Evolutionary conservation across 2,113 vertebrate species (phyloP).

Genomic region (Phaethon lepturus): DNA sequence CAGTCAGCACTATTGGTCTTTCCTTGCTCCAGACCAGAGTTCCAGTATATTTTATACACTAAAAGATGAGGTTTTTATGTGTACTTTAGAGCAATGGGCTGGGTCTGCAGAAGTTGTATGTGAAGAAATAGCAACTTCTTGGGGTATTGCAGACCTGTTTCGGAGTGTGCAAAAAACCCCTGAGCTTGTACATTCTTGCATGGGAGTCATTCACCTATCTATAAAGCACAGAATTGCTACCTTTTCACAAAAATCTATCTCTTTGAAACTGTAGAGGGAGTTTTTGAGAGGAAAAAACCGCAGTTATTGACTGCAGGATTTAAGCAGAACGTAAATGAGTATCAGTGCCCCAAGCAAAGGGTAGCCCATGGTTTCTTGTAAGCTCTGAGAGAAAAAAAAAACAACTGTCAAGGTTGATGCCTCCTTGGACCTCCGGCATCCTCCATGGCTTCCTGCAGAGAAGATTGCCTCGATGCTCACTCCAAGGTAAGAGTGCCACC

Average conservation of each 20-base stretch:
- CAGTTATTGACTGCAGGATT: not conserved
- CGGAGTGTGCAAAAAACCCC: not conserved
- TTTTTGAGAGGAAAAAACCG: not conserved
- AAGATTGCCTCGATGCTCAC: not conserved
- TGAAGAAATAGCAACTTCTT: not conserved
- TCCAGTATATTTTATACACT: not conserved
- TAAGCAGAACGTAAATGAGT: not conserved
- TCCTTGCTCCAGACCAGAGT: not conserved
- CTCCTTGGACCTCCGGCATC: not conserved
- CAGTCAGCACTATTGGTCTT: not conserved
- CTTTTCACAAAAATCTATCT: not conserved
- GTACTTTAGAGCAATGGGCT: not conserved
- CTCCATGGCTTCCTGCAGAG: not conserved
- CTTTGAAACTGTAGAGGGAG: not conserved
- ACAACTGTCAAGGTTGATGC: not conserved
- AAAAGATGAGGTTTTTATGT: not conserved
- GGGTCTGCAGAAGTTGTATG: not conserved
- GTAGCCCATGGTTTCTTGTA: not conserved
- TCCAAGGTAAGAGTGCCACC: constrained; percentile 29
- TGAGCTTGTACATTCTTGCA: not conserved
- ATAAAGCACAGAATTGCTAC: not conserved
- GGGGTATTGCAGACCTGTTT: not conserved
- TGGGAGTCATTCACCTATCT: rapidly evolving
- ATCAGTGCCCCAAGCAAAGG: not conserved
- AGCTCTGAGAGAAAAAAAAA: not conserved